Base-by-base conservation (phyloP, 2,113 vertebrate species). In the Manacus vitellinus region DNA sequence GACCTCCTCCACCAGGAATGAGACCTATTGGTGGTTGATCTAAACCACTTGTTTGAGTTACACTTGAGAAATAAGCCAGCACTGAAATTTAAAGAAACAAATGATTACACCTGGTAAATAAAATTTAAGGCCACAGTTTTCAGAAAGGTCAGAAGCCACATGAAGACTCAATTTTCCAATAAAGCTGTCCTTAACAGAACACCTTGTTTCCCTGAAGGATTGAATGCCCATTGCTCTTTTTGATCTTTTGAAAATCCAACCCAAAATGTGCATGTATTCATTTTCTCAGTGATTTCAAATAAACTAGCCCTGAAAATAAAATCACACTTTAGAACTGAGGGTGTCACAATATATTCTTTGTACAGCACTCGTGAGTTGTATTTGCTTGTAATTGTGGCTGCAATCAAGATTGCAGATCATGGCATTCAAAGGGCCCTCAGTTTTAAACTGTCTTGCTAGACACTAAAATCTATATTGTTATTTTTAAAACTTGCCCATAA, bases 221-320 rank as follows among this genome's bases (percentile, higher is more conserved):
- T 73, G 73, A 70, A 70, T 46, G 30, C 4, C 14, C 25, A 41
- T 7, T 27, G 16, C 6, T 85, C 33, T 68, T 76, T 79, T 37
- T 43, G 44, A 73, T 17, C 41, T 65, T 89, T 56, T 66, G 58
- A 88, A 95, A 90, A 85, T 17, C 21, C 2, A 1, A 5, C 19
- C 14, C 14, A 31, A 54, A 93, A 72, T 23, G 16, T 73, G 37
- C 25, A 56, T 28, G 25, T 70, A 63, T 65, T 46, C 1, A n/a
- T 92, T 90, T 94, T 72, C 43, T 71, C 46, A 47, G 18, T 78
- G 39, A 75, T 39, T 68, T 78, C 73, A 75, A 78, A 56, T 54
- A 91, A 91, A 78, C 2, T 24, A 76, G 8, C 10, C 14, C 41
- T 79, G 37, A 90, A 72, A 85, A 85, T 52, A 88, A 93, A 89